Conservation (phyloP, 92 coral and sea anemone genomes). For the Zoanthus gigantus region DNA sequence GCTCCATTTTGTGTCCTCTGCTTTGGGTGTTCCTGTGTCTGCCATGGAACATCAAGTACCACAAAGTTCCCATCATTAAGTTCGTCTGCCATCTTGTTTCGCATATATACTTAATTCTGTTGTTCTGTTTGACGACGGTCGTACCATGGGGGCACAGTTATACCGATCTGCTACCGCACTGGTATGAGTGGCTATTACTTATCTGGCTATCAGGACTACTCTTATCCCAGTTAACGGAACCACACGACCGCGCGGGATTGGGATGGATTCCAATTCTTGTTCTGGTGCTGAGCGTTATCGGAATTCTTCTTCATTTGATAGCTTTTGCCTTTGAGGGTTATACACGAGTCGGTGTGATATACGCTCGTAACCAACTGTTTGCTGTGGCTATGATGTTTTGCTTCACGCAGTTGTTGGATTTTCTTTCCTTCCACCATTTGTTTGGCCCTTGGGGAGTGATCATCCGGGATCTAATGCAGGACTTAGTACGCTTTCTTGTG, state of each 20-base stretch:
- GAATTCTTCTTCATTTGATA: constrained; percentile 81
- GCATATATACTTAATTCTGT: constrained; percentile 87
- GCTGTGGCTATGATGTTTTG: constrained; percentile 97
- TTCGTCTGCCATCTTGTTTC: constrained; percentile 97
- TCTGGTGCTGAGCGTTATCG: constrained; percentile 80
- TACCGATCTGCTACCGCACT: constrained; percentile 71
- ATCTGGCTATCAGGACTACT: constrained; percentile 94
- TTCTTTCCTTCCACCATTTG: constrained; percentile 96
- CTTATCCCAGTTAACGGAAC: constrained; percentile 95
- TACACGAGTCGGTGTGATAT: constrained; percentile 71
- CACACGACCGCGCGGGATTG: constrained; percentile 96
- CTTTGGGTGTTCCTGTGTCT: constrained; percentile 93
- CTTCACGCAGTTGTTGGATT: constrained; percentile 92
- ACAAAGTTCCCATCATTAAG: constrained; percentile 94
- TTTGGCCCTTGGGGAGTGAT: constrained; percentile 99
- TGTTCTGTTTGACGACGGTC: constrained; percentile 88
- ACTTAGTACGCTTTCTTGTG: constrained; percentile 93
- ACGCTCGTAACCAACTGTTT: constrained; percentile 93
- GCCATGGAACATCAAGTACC: constrained; percentile 95
- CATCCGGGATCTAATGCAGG: constrained; percentile 98
- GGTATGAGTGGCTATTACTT: constrained; percentile 94
- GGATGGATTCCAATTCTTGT: constrained; percentile 96
- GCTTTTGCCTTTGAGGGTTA: constrained; percentile 83
- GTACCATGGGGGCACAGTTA: constrained; percentile 88
- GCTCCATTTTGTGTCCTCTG: constrained; percentile 88